Base-by-base conservation (phyloP, 2,888 invertebrate genomes). In the Sericinus montela region DNA sequence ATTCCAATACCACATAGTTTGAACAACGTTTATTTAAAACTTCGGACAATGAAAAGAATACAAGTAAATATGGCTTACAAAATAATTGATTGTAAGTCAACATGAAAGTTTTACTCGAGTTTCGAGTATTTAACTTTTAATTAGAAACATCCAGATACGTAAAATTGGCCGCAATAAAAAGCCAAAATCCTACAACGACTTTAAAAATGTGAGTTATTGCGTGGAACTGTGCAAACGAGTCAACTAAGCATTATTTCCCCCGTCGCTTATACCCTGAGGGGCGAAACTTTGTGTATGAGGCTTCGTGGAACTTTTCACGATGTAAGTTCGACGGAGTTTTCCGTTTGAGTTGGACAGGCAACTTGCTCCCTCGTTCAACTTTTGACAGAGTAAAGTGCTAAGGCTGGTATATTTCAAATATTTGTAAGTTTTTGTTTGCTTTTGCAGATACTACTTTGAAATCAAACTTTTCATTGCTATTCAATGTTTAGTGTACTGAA, bases 361-460 rank as follows among this genome's bases (percentile, higher is more conserved):
- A 45, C 40, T 49, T 45, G 45, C 23, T 11, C 45, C 50, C 45
- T 36, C 45, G 36, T 19, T 30, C 43, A 65, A 72, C 58, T 69
- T 75, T 59, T 64, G 74, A 67, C 69, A 66, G 62, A 50, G 46
- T 47, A 50, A 57, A 80, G 77, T 80, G 70, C 69, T 48, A 63
- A 73, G 64, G 60, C 73, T 68, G 77, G 76, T 77, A 54, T 34
- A 53, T 44, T 43, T 39, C 28, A 28, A 44, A 32, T 40, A 35
- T 45, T 52, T 37, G 38, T 7, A 15, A 19, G 44, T 37, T 45
- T 48, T 40, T 34, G 9, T 32, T 32, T 19, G 5, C 32, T 32
- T 32, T 11, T 32, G 30, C 30, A 25, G 8, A 25, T 6, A 30
- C 30, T n/a, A 6, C 11, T 30, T 30, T 30, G 29, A 10, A n/a